Conservation (phyloP, 2,797 vertebrate genomes). For the Hemitrygon akajei region DNA sequence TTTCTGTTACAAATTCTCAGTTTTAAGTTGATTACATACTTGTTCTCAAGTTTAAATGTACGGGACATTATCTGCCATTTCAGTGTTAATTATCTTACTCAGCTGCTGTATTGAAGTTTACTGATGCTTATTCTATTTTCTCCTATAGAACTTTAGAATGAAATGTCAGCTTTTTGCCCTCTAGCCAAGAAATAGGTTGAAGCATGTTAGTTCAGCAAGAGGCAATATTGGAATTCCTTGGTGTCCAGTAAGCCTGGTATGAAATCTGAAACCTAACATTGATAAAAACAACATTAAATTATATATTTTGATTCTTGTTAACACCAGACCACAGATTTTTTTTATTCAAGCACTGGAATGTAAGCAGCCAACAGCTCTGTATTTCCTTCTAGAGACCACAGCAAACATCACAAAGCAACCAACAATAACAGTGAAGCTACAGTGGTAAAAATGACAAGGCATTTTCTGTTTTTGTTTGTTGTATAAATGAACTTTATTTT, state of each 20-base stretch:
- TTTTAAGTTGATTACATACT: not conserved
- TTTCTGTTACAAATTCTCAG: not conserved
- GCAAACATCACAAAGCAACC: not conserved
- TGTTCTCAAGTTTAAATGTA: not conserved
- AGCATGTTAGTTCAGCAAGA: not conserved
- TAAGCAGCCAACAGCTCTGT: not conserved
- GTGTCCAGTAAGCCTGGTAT: not conserved
- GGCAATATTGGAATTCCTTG: not conserved
- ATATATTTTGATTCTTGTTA: not conserved
- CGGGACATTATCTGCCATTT: not conserved
- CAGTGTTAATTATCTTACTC: not conserved
- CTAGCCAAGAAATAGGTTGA: not conserved
- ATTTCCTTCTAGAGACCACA: not conserved
- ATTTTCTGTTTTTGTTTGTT: slow-evolving; percentile 30
- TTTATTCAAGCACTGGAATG: not conserved
- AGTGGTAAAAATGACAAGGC: not conserved
- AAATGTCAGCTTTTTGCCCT: not conserved
- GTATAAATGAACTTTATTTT: slow-evolving; percentile 66
- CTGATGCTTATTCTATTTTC: too few relatives aligned
- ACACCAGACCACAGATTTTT: not conserved
- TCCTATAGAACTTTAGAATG: not conserved
- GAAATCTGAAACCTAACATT: not conserved
- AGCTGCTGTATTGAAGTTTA: too few relatives aligned
- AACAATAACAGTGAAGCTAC: not conserved
- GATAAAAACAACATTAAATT: not conserved